Evolutionary conservation across 2,113 vertebrate species (phyloP), one percentile per base, ranked within the genome.

Genomic region (Rhinogobius similis): DNA sequence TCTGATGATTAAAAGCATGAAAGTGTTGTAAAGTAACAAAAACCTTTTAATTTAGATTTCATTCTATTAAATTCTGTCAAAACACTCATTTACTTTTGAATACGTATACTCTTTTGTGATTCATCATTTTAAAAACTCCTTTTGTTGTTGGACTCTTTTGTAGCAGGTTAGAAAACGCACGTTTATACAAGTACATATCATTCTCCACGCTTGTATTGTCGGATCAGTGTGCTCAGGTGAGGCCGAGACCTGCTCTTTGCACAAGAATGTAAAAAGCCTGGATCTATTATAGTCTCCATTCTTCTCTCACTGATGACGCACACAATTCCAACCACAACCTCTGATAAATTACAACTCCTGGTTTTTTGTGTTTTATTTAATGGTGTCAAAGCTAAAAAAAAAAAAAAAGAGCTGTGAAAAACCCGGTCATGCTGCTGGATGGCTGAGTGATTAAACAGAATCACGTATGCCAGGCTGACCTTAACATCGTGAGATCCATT

Each of bases 251-350:
- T 56, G 29, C 3, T 14, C 21, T 32, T 44, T 29, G 32, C 14
- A 2, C 24, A 63, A 36, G 8, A 65, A 39, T 29, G 48, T 39
- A 74, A 23, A 16, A 46, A 46, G 18, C 23, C 26, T 5, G 44
- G 14, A 46, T 46, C 55, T 43, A 66, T 75, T 68, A 72, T 65
- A 48, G 48, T 65, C 32, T 56, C 44, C 36, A 3, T 76, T 81
- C 21, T 68, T 24, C 39, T 38, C 6, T 24, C 43, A 24, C 39
- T 39, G 63, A 67, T 75, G 39, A 66, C 32, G 23, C 41, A 44
- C 56, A 52, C 56, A 32, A 12, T 5, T 10, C 7, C 16, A 32
- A 18, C 16, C 26, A n/a, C 2, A 36, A 16, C 14, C 16, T 24
- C 10, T 23, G 21, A 24, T 24, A 46, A 46, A 5, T 20, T 3